Evolutionary conservation across 2,113 vertebrate genomes (phyloP).

Genomic region (Fulmarus glacialis): DNA sequence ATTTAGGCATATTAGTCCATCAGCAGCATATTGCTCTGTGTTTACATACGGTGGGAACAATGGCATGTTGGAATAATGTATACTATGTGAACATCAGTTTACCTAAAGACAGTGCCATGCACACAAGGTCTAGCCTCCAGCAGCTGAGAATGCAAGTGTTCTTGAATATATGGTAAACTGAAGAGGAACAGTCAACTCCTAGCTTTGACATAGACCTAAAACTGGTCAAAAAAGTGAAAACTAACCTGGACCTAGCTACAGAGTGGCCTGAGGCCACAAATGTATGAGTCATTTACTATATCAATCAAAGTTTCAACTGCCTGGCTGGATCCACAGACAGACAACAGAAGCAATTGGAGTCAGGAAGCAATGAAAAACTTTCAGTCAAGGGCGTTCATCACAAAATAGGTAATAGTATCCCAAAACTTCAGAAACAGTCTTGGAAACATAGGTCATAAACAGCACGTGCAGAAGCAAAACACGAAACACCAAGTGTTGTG

Average conservation of each 20-base stretch:
- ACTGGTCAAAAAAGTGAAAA: background rate
- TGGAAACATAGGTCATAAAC: background rate
- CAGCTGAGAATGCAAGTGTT: background rate
- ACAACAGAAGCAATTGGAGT: background rate
- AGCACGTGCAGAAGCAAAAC: background rate
- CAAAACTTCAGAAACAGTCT: background rate
- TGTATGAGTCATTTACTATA: background rate
- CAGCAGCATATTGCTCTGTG: background rate
- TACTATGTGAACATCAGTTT: background rate
- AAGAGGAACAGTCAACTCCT: background rate
- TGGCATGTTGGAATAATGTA: accelerated
- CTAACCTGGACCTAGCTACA: background rate
- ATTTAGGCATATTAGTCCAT: background rate
- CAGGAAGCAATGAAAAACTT: background rate
- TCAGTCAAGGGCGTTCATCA: background rate
- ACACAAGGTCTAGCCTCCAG: background rate
- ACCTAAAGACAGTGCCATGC: background rate
- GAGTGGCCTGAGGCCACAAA: background rate
- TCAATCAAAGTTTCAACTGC: background rate
- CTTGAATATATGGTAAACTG: background rate
- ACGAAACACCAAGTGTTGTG: background rate
- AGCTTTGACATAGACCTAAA: background rate
- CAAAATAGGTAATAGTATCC: background rate
- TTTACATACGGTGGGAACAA: background rate
- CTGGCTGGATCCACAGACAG: background rate